phyloP scores from a whole-genome alignment of 1,140 invertebrate species.

The Cherax destructor region DNA sequence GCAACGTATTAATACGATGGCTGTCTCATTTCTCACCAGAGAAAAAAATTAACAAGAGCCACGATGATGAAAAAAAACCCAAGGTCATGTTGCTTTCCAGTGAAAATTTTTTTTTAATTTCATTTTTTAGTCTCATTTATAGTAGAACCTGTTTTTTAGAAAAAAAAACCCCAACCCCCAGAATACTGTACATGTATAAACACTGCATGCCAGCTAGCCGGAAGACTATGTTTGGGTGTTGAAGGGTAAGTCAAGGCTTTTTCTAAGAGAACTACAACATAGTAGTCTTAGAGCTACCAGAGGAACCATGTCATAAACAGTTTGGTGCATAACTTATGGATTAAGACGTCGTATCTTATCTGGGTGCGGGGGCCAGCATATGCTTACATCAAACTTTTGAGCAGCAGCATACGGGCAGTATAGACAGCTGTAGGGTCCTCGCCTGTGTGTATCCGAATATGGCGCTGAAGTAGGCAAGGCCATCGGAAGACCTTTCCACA shows the following conservation, averaged over 20 bases:
- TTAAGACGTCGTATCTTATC: slow-evolving; percentile 31
- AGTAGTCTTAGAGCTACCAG: not conserved
- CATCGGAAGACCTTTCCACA: slow-evolving; percentile 70
- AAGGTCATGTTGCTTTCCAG: not conserved
- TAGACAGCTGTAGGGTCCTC: slow-evolving; percentile 93
- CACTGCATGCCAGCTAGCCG: not conserved
- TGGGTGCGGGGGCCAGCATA: slow-evolving; percentile 63
- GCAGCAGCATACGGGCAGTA: slow-evolving; percentile 87
- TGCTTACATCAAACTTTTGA: slow-evolving; percentile 72
- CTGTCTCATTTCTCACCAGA: not conserved
- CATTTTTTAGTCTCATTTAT: not conserved
- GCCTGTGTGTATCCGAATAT: slow-evolving; percentile 76
- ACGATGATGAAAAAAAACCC: not conserved
- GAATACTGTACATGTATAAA: not conserved
- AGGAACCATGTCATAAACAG: not conserved
- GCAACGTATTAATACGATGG: not conserved
- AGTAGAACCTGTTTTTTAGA: not conserved
- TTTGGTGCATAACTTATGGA: slow-evolving; percentile 8
- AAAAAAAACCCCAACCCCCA: not conserved
- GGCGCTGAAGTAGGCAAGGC: slow-evolving; percentile 69
- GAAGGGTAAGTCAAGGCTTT: not conserved
- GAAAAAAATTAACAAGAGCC: not conserved
- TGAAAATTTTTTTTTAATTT: not conserved
- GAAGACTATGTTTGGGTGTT: not conserved
- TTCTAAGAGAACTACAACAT: not conserved